Percentiles rank a stretch among this genome's conserved stretches.
These are phyloP conservation scores for Platalea minor DNA, from an alignment of 2,797 vertebrate genomes.

Conservation along the genomic window DNA sequence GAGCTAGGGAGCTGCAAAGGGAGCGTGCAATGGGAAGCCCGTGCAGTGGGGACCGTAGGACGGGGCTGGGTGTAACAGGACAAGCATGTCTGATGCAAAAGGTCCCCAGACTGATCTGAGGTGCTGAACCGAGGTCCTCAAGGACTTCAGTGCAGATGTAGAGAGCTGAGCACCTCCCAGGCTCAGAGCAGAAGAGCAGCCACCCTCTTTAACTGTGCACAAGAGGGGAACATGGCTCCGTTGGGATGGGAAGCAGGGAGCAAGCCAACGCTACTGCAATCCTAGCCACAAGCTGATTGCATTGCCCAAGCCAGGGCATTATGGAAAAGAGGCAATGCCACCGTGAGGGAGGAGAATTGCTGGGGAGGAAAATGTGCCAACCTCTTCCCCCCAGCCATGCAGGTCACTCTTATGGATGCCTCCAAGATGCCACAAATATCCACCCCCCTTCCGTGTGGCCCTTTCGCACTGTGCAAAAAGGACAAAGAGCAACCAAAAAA, in stretches of 20 bases:
- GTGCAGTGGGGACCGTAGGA: fast-evolving
- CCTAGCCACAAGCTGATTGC: not conserved
- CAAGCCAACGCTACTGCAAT: not conserved
- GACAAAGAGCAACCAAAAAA: not conserved
- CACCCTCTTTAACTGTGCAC: not conserved
- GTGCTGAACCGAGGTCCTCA: no score
- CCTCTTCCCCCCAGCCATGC: not conserved
- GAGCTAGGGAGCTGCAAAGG: not conserved
- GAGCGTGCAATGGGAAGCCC: fast-evolving
- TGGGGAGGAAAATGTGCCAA: not conserved
- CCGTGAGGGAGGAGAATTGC: fast-evolving
- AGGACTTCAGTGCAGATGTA: not conserved
- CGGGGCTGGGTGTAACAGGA: not conserved
- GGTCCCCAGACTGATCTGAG: not conserved
- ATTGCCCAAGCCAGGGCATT: not conserved
- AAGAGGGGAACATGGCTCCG: fast-evolving
- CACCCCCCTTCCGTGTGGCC: no score
- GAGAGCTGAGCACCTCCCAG: not conserved
- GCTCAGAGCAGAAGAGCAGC: not conserved
- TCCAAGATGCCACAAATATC: not conserved
- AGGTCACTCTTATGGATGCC: not conserved
- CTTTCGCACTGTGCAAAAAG: not conserved
- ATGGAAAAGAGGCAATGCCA: not conserved
- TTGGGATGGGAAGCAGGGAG: not conserved
- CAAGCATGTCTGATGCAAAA: fast-evolving